Conservation (phyloP, 23 tunicate genomes). For the Styela clava region DNA sequence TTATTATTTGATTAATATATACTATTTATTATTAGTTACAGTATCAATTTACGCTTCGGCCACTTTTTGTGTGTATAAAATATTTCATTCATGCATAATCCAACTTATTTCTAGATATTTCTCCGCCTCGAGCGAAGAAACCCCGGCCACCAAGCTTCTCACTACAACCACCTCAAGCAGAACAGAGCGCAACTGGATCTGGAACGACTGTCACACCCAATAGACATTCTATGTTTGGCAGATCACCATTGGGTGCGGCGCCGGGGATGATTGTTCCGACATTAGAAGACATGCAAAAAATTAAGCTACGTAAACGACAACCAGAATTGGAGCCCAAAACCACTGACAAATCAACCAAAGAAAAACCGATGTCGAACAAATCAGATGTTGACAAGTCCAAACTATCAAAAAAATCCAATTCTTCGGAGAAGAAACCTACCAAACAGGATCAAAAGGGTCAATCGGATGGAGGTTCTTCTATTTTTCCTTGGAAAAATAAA, state of each 20-base stretch:
- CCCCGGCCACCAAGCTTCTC: not conserved
- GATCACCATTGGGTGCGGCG: not conserved
- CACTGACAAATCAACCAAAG: not conserved
- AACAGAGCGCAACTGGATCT: not conserved
- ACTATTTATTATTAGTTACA: too few species aligned
- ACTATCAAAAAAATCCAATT: not conserved
- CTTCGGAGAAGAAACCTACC: not conserved
- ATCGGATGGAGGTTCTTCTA: not conserved
- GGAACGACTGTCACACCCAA: not conserved
- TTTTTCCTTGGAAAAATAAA: slow-evolving; percentile 14
- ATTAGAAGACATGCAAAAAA: not conserved
- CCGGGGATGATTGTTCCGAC: slow-evolving; percentile 2
- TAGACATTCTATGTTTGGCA: not conserved
- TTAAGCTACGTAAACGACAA: not conserved
- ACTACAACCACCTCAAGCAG: not conserved
- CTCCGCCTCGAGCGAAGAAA: not conserved
- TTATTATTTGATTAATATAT: too few species aligned
- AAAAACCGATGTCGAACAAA: not conserved
- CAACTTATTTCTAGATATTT: not conserved
- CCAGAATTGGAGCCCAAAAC: not conserved
- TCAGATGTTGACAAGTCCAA: not conserved
- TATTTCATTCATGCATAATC: too few species aligned
- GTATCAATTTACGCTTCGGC: too few species aligned
- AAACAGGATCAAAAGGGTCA: slow-evolving; percentile 1
- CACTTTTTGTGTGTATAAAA: too few species aligned